A percentile compares a stretch with the other conserved stretches of the same genome.
phyloP scores from a whole-genome alignment of 2,113 vertebrate species.

The Glaucidium brasilianum region DNA sequence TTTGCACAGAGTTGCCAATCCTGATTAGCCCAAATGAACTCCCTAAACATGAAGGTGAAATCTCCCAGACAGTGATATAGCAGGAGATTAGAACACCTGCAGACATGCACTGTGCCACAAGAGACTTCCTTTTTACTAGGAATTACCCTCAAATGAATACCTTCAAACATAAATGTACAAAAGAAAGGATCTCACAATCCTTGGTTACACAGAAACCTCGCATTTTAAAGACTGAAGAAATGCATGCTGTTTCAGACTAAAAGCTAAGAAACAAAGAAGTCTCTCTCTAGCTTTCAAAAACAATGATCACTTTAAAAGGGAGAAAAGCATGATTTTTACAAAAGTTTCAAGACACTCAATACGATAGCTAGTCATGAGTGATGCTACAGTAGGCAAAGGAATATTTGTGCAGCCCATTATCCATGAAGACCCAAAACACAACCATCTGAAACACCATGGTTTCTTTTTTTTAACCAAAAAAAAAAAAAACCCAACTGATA shows the following conservation, averaged over 20 bases:
- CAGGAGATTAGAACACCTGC: slow-evolving; percentile 48
- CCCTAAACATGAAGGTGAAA: slow-evolving; percentile 29
- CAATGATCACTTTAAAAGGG: not conserved
- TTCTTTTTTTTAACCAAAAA: not conserved
- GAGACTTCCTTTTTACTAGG: not conserved
- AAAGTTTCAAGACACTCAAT: not conserved
- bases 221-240: not conserved
- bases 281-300: not conserved
- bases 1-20: slow-evolving; percentile 27
- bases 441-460: not conserved
- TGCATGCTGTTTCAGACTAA: not conserved
- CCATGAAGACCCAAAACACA: not conserved
- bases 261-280: not conserved
- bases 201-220: not conserved
- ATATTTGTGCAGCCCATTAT: not conserved
- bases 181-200: not conserved
- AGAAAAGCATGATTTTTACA: not conserved
- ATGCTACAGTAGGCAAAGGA: not conserved
- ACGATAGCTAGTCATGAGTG: not conserved
- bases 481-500: not conserved
- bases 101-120: not conserved
- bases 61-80: not conserved
- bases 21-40: slow-evolving; percentile 10
- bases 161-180: not conserved
- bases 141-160: slow-evolving; percentile 30